Percentiles rank a stretch among this genome's conserved stretches.
phyloP scores from a whole-genome alignment of 2,797 vertebrate genomes.

The Paratrypauchen microcephalus region DNA sequence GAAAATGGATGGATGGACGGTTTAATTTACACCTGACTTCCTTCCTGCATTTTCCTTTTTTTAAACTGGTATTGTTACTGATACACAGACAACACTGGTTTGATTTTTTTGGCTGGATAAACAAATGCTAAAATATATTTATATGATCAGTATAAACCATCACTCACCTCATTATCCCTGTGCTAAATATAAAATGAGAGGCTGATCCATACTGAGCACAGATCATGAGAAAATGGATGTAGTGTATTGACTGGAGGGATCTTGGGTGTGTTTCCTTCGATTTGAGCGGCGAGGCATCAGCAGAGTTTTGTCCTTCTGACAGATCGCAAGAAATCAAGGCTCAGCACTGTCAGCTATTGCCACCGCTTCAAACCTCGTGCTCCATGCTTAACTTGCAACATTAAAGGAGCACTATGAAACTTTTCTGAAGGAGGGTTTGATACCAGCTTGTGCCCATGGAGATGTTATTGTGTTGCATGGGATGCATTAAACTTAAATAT shows the following conservation, averaged over 20 bases:
- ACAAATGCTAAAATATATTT: neutral
- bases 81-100: neutral
- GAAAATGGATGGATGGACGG: too few relatives aligned
- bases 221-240: conserved; percentile 72
- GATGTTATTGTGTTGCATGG: neutral
- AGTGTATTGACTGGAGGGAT: conserved; percentile 67
- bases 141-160: neutral
- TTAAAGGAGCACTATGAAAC: neutral
- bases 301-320: conserved; percentile 61
- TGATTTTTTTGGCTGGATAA: neutral
- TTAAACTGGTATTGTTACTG: neutral
- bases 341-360: conserved; percentile 62
- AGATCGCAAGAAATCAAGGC: conserved; percentile 54
- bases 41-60: neutral
- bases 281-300: conserved; percentile 55
- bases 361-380: conserved; percentile 60
- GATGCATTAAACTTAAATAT: too few relatives aligned
- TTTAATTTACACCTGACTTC: too few relatives aligned
- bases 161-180: neutral
- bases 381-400: conserved; percentile 42
- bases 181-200: conserved; percentile 67
- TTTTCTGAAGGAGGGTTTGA: neutral
- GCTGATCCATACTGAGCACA: conserved; percentile 69
- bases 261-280: conserved; percentile 46
- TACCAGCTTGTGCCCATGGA: neutral